phyloP scores from a whole-genome alignment of 2,113 vertebrate genomes.

The Pogona vitticeps region DNA sequence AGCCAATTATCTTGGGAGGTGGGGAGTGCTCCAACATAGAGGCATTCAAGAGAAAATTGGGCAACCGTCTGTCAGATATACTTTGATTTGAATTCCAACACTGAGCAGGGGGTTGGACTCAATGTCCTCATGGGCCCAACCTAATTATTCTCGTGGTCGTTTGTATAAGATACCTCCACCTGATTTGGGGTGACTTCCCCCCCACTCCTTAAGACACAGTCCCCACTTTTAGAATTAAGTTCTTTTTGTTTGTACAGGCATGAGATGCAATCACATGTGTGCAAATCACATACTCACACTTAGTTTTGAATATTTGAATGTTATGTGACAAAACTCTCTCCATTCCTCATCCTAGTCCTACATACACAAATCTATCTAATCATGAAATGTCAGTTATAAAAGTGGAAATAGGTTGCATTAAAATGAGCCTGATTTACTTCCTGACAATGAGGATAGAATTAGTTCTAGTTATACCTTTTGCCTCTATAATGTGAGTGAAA shows the following conservation, averaged over 20 bases:
- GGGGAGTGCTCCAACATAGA: background rate
- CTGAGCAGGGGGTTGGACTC: too few relatives aligned
- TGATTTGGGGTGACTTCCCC: background rate
- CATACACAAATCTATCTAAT: background rate
- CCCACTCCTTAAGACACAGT: background rate
- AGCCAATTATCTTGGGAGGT: too few relatives aligned
- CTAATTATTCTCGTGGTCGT: too few relatives aligned
- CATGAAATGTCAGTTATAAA: background rate
- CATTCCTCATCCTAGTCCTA: slow-evolving; percentile 28
- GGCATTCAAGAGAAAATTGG: too few relatives aligned
- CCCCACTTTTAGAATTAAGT: background rate
- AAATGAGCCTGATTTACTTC: background rate
- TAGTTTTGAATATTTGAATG: background rate
- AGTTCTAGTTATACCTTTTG: background rate
- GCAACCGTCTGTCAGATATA: too few relatives aligned
- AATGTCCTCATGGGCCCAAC: too few relatives aligned
- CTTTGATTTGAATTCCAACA: too few relatives aligned
- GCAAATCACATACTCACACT: background rate
- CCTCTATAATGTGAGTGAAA: background rate
- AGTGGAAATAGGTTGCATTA: slow-evolving; percentile 7
- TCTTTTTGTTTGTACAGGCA: background rate
- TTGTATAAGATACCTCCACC: background rate
- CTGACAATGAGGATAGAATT: background rate
- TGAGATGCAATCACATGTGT: background rate
- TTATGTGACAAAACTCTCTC: slow-evolving; percentile 19